Evolutionary conservation across 2,888 invertebrate genomes (phyloP).

Genomic region (Eulithis prunata): DNA sequence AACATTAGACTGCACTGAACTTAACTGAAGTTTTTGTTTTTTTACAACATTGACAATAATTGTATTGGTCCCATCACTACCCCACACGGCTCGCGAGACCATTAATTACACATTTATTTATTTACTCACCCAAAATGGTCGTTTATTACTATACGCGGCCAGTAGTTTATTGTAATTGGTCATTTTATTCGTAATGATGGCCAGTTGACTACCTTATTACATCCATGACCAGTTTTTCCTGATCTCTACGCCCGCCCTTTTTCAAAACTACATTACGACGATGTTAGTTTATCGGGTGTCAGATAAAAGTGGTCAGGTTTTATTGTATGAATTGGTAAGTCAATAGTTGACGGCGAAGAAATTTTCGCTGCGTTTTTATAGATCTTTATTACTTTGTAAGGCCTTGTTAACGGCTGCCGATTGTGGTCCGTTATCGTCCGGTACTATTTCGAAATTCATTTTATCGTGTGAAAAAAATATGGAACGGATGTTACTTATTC

Average conservation of each 20-base stretch:
- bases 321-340: constrained; percentile 55
- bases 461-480: constrained; percentile 20
- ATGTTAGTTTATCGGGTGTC: constrained; percentile 38
- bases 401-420: constrained; percentile 37
- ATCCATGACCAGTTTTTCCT: constrained; percentile 43
- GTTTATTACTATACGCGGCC: constrained; percentile 65
- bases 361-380: constrained; percentile 41
- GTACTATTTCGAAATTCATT: constrained; percentile 20
- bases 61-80: constrained; percentile 33
- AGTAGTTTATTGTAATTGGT: constrained; percentile 80
- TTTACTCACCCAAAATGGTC: constrained; percentile 75
- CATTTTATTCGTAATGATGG: constrained; percentile 67
- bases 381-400: constrained; percentile 39
- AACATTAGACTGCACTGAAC: too few relatives aligned
- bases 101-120: constrained; percentile 79
- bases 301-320: constrained; percentile 44
- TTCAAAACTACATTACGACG: not conserved
- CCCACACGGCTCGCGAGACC: constrained; percentile 46
- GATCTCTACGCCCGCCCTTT: constrained; percentile 36
- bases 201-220: constrained; percentile 52
- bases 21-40: too few relatives aligned
- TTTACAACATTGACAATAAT: too few relatives aligned
- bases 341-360: constrained; percentile 38
- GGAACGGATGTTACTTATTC: not conserved
- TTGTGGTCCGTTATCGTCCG: constrained; percentile 27